Percentiles rank a stretch among this genome's conserved stretches.
These are phyloP conservation scores for Dilophus febrilis DNA, from an alignment of 2,888 invertebrate genomes.

Conservation along the genomic window DNA sequence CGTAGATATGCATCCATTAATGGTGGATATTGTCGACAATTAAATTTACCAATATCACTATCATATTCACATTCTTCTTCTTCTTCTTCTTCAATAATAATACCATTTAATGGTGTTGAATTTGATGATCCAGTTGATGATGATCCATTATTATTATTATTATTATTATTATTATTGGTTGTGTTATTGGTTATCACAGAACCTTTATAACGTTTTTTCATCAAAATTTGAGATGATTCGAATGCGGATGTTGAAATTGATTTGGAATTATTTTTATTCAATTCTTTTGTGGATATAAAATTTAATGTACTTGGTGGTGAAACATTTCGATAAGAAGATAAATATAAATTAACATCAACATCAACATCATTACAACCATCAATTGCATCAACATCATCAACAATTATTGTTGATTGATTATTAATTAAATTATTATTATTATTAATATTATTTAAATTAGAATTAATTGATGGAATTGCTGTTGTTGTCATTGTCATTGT, in stretches of 20 bases:
- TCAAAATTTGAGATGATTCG: neutral
- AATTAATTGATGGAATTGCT: neutral
- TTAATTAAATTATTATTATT: neutral
- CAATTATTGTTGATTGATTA: neutral
- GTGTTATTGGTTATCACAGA: neutral
- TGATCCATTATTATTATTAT: neutral
- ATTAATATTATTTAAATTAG: neutral
- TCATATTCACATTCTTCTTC: conserved; percentile 12
- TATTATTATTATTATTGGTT: neutral
- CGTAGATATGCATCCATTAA: too few relatives aligned
- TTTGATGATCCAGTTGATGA: too few relatives aligned
- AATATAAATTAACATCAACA: conserved; percentile 1
- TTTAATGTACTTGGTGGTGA: too few relatives aligned
- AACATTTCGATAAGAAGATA: too few relatives aligned
- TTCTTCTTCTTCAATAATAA: too few relatives aligned
- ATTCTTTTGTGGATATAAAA: too few relatives aligned
- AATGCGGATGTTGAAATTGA: conserved; percentile 5
- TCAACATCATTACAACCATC: neutral
- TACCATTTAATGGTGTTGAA: conserved; percentile 6
- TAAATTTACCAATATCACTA: conserved; percentile 11
- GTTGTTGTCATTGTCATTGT: conserved; percentile 5
- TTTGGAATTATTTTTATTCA: neutral
- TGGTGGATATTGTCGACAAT: conserved; percentile 6
- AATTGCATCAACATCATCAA: neutral
- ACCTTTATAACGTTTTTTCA: conserved; percentile 7